phyloP scores from a whole-genome alignment of 2,888 invertebrate genomes.

The Lobophora halterata region DNA sequence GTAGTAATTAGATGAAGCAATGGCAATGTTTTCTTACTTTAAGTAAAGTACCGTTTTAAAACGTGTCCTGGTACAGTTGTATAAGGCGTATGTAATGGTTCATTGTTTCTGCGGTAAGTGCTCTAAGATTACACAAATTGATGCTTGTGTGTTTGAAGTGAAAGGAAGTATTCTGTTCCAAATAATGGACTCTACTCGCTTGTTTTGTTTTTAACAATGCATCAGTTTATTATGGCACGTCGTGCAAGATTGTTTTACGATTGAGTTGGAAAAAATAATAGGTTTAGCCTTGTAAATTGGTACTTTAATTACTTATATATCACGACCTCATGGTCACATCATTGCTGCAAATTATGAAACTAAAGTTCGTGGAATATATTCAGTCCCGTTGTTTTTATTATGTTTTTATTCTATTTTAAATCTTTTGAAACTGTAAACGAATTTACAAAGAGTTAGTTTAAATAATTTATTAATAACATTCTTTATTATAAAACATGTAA shows the following conservation, averaged over 20 bases:
- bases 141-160: slow-evolving; percentile 60
- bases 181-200: slow-evolving; percentile 45
- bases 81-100: slow-evolving; percentile 54
- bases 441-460: too few relatives aligned
- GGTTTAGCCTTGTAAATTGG: too few relatives aligned
- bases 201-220: slow-evolving; percentile 56
- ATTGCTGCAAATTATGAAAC: too few relatives aligned
- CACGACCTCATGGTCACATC: too few relatives aligned
- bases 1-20: slow-evolving; percentile 3
- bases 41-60: slow-evolving; percentile 18
- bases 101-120: slow-evolving; percentile 68
- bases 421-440: too few relatives aligned
- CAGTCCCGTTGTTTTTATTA: too few relatives aligned
- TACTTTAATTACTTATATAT: too few relatives aligned
- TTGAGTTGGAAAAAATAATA: too few relatives aligned
- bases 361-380: too few relatives aligned
- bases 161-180: slow-evolving; percentile 61
- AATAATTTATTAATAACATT: too few relatives aligned
- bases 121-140: slow-evolving; percentile 63
- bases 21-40: slow-evolving; percentile 7
- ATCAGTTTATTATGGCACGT: slow-evolving; percentile 34
- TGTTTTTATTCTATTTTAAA: too few relatives aligned
- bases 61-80: slow-evolving; percentile 18
- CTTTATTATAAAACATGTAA: too few relatives aligned
- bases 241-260: slow-evolving; percentile 13